Evolutionary conservation across 2,797 vertebrate genomes (phyloP).

Genomic region (Gila robusta): DNA sequence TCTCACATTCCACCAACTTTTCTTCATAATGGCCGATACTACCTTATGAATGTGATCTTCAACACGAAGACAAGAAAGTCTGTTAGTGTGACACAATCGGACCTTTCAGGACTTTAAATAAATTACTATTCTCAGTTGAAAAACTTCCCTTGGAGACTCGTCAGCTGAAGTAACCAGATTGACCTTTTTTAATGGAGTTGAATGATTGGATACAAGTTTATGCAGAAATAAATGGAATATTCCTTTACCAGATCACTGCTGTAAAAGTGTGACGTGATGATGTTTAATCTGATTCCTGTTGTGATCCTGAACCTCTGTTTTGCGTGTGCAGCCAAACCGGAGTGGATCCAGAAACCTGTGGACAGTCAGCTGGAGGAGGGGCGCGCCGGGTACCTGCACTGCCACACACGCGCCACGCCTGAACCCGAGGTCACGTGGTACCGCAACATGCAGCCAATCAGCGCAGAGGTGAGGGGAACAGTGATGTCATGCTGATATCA

Average conservation of each 20-base stretch:
- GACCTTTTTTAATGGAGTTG: not conserved
- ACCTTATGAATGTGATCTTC: not conserved
- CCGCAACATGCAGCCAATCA: conserved; percentile 81
- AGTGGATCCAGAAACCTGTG: conserved; percentile 84
- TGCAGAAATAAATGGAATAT: no score
- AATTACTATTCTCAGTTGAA: not conserved
- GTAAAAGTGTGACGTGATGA: not conserved
- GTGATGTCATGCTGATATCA: conserved; percentile 4
- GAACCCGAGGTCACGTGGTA: conserved; percentile 84
- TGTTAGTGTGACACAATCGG: not conserved
- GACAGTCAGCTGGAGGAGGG: conserved; percentile 87
- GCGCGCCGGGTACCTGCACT: conserved; percentile 85
- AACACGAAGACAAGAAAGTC: not conserved
- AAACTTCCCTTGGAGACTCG: not conserved
- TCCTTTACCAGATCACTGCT: not conserved
- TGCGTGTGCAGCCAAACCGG: conserved; percentile 77
- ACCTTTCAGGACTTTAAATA: not conserved
- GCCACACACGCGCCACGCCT: conserved; percentile 81
- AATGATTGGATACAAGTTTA: not conserved
- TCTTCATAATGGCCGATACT: not conserved
- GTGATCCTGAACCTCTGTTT: not conserved
- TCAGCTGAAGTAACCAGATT: not conserved
- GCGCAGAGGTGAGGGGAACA: conserved; percentile 73
- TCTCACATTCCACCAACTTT: not conserved
- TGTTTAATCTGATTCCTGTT: not conserved